These are phyloP conservation scores for Megastigmus dorsalis DNA, from an alignment of 2,888 invertebrate genomes.

Conservation along the genomic window DNA sequence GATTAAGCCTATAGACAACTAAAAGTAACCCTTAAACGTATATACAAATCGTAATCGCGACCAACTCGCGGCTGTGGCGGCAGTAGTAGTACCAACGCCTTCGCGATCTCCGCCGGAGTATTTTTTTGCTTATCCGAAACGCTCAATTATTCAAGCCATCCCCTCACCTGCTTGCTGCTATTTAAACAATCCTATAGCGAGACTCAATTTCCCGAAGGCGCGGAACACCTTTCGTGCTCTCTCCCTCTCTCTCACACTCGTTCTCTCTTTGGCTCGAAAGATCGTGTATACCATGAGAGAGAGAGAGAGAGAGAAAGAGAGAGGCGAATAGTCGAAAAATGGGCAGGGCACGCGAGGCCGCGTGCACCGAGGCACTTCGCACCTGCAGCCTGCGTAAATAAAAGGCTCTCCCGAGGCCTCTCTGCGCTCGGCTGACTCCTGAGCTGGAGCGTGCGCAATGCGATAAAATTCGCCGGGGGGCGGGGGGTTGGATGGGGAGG, in stretches of 20 bases:
- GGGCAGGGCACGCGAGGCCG: neutral
- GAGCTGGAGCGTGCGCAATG: neutral
- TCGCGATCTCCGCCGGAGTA: too few relatives aligned
- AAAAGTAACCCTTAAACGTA: neutral
- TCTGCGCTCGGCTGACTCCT: too few relatives aligned
- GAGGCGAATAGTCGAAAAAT: neutral
- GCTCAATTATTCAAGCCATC: neutral
- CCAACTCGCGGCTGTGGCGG: neutral
- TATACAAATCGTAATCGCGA: neutral
- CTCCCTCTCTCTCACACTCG: neutral
- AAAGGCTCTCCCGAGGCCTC: too few relatives aligned
- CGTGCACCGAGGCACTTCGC: conserved; percentile 2
- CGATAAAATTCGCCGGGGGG: neutral
- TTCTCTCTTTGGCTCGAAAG: too few relatives aligned
- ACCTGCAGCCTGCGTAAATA: conserved; percentile 14
- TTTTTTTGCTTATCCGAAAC: neutral
- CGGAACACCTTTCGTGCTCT: too few relatives aligned
- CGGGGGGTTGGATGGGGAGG: too few relatives aligned
- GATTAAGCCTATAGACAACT: neutral
- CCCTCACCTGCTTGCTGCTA: neutral
- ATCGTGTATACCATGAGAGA: too few relatives aligned
- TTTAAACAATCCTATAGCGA: too few relatives aligned
- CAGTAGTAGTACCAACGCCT: neutral
- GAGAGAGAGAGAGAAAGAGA: too few relatives aligned
- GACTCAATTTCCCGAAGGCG: too few relatives aligned